Base-by-base conservation (phyloP, 2,797 vertebrate genomes). In the Pterois miles region DNA sequence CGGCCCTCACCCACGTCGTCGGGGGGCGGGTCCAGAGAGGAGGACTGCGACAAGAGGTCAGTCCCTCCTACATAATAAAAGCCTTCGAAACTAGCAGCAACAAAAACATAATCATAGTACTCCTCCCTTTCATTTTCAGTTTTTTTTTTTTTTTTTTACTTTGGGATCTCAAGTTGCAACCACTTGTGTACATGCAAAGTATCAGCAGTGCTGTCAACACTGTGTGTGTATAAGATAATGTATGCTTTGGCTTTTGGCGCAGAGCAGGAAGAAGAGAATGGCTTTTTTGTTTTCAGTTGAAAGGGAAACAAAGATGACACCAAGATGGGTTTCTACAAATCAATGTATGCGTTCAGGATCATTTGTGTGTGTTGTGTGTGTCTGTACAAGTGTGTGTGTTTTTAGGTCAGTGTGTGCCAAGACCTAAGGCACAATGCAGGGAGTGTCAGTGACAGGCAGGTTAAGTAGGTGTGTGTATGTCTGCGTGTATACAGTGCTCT, bases 1-100 rank as follows among this genome's bases (percentile, higher is more conserved):
- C 87, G 91, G 86, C 96, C 96, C 92, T 94, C 96, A 75, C 91
- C 93, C 33, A 94, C 95, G 1, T 92, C 94, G 8, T 96, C 93
- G 20, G 93, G 92, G 11, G 94, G 94, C 16, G 94, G 95, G 89
- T 92, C 94, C 92, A 87, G 96, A 93, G 96, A 96, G 90, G 94
- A 96, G 2, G 96, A 96, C 48, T 89, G 89, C 20, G 95, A 97
- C 84, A 96, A 95, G 96, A 98, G 97, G 98, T 99, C 93, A 96
- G 96, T 89, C 77, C 74, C 77, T 75, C 53, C 56, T 59, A 34
- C 33, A 60, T 54, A 76, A 87, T 84, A 9, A 85, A 6, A 76
- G 63, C 71, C 80, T n/a, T 81, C 2, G 29, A 65, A 65, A 85
- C 36, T 27, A 73, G 78, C 48, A 67, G 67, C 69, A 69, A 73